Evolutionary conservation across 37 sponge, comb jelly and placozoan genomes (phyloP).

Genomic region (Eunapius fragilis): DNA sequence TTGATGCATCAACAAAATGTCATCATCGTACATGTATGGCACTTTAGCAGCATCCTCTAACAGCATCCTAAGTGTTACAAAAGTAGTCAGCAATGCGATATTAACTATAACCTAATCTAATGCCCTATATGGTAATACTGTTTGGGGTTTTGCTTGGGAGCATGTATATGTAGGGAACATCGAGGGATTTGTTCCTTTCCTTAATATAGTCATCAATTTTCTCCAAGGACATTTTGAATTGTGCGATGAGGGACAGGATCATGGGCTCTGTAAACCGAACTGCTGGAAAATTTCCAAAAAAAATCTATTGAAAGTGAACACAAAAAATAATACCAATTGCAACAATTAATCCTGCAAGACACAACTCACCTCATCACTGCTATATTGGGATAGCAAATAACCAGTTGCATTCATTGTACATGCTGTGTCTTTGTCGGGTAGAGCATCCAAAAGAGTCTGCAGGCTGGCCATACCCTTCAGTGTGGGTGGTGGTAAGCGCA

Average conservation of each 20-base stretch:
- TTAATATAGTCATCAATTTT: not conserved
- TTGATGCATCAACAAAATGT: no score
- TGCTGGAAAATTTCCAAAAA: no score
- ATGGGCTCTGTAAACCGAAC: no score
- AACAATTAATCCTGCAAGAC: no score
- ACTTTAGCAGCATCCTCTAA: no score
- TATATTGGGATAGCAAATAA: slow-evolving; percentile 1
- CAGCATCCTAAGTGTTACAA: no score
- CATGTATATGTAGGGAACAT: slow-evolving; percentile 51
- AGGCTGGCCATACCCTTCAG: slow-evolving; percentile 42
- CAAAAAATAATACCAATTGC: no score
- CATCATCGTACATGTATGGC: no score
- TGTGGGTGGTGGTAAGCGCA: slow-evolving; percentile 53
- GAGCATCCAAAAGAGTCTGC: slow-evolving; percentile 34
- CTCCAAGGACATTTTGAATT: slow-evolving; percentile 12
- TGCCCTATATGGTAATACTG: slow-evolving; percentile 25
- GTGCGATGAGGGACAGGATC: not conserved
- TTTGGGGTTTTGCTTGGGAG: slow-evolving; percentile 40
- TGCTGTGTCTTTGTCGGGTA: slow-evolving; percentile 31
- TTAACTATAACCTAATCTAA: no score
- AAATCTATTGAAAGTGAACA: no score
- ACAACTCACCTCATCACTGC: slow-evolving; percentile 43
- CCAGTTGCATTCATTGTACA: not conserved
- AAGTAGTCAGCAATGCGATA: no score
- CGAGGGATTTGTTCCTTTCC: slow-evolving; percentile 33